These are phyloP conservation scores for Aricia agestis DNA, from an alignment of 1,140 invertebrate species.

Conservation along the genomic window DNA sequence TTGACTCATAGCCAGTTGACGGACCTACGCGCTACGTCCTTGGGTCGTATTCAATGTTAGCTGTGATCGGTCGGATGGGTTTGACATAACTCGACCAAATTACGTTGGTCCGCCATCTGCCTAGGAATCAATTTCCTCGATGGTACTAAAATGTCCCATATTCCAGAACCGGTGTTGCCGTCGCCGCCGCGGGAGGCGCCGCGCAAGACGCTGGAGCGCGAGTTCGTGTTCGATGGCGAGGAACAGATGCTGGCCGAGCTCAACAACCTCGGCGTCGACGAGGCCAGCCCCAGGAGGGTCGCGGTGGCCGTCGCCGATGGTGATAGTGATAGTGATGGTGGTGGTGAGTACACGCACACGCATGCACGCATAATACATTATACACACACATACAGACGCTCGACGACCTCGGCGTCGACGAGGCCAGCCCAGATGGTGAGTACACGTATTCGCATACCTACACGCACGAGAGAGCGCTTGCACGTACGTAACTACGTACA, in stretches of 20 bases:
- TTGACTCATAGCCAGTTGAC: no score
- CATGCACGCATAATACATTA: neutral
- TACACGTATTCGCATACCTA: neutral
- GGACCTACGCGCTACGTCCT: no score
- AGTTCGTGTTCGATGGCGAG: constrained; percentile 62
- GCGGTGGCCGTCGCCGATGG: constrained; percentile 30
- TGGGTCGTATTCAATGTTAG: no score
- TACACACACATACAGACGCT: constrained; percentile 19
- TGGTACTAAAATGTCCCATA: neutral
- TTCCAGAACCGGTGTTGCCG: constrained; percentile 29
- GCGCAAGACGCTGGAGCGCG: constrained; percentile 33
- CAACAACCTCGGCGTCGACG: constrained; percentile 46
- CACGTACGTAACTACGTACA: no score
- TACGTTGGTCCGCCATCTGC: no score
- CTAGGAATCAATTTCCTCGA: no score
- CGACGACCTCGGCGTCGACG: constrained; percentile 44
- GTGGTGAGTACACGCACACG: constrained; percentile 13
- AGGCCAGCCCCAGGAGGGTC: constrained; percentile 26
- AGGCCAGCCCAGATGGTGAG: constrained; percentile 26
- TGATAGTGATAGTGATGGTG: constrained; percentile 23
- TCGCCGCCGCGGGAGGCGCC: constrained; percentile 23
- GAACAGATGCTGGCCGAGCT: constrained; percentile 57
- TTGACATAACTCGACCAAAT: no score
- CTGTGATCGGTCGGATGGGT: no score
- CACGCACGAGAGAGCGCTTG: no score